Percentiles rank a stretch among this genome's conserved stretches.
Evolutionary conservation across 2,888 invertebrate genomes (phyloP).

Genomic region (Macropis europaea): DNA sequence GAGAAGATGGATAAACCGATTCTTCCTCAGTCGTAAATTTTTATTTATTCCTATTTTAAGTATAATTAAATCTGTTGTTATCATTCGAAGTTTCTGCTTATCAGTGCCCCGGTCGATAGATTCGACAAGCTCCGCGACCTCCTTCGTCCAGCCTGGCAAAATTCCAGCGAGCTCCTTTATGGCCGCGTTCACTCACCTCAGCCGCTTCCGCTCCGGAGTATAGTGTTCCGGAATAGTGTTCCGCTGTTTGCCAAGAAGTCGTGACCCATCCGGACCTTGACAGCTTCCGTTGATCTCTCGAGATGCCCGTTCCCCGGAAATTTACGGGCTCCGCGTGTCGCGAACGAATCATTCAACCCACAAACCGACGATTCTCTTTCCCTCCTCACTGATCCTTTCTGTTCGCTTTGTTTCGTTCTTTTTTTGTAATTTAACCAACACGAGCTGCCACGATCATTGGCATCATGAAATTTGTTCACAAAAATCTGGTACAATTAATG

Average conservation of each 20-base stretch:
- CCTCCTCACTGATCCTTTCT: not conserved
- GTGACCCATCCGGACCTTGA: constrained; percentile 50
- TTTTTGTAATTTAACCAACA: too few species aligned
- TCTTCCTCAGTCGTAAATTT: too few species aligned
- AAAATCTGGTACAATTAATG: too few species aligned
- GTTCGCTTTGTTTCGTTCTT: not conserved
- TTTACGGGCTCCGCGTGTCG: constrained; percentile 33
- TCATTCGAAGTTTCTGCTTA: too few species aligned
- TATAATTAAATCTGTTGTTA: too few species aligned
- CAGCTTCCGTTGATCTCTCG: constrained; percentile 49
- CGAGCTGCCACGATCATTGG: too few species aligned
- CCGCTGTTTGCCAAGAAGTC: constrained; percentile 48
- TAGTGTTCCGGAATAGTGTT: constrained; percentile 10
- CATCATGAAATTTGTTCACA: too few species aligned
- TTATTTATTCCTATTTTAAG: too few species aligned
- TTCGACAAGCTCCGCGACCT: too few species aligned
- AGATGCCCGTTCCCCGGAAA: constrained; percentile 13
- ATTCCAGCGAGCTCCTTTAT: constrained; percentile 55
- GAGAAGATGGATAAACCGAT: too few species aligned
- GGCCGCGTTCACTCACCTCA: constrained; percentile 51
- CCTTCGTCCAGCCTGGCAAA: constrained; percentile 36
- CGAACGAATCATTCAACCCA: constrained; percentile 1
- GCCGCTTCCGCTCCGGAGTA: constrained; percentile 30
- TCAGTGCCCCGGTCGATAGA: too few species aligned
- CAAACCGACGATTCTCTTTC: not conserved